Conservation (phyloP, 1,140 invertebrate genomes). For the Acromyrmex echinatior region DNA sequence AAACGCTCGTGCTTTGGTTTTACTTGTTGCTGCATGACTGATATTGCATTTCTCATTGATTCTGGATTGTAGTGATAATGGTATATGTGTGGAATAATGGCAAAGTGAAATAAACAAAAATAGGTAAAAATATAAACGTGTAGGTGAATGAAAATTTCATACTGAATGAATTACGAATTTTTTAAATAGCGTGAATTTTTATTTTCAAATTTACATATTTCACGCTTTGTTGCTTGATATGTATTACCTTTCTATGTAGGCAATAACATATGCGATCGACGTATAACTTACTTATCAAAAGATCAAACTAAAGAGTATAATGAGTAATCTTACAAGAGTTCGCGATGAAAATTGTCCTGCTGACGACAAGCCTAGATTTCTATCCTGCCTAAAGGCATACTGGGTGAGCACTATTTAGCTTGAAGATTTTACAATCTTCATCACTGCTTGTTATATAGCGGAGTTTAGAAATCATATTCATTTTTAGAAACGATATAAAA, state of each 20-base stretch:
- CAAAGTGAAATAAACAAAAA: neutral
- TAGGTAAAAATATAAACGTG: neutral
- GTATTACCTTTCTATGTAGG: constrained; percentile 65
- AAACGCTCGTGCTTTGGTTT: constrained; percentile 4
- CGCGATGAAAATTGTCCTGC: constrained; percentile 59
- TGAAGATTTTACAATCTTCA: constrained; percentile 37
- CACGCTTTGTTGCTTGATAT: constrained; percentile 60
- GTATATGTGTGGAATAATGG: neutral
- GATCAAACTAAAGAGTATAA: constrained; percentile 63
- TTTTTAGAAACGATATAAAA: constrained; percentile 21
- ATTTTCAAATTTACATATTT: constrained; percentile 39
- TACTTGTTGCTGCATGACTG: constrained; percentile 35
- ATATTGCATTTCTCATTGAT: constrained; percentile 20
- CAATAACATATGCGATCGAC: constrained; percentile 56
- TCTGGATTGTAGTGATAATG: constrained; percentile 12
- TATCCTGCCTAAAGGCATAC: constrained; percentile 67
- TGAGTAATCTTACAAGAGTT: constrained; percentile 60
- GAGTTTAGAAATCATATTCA: constrained; percentile 26
- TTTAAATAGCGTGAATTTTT: constrained; percentile 21
- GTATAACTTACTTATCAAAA: constrained; percentile 64
- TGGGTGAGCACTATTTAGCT: constrained; percentile 68
- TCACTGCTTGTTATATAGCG: constrained; percentile 43
- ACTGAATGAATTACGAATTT: constrained; percentile 17
- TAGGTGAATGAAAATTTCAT: constrained; percentile 29
- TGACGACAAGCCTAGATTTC: constrained; percentile 63